phyloP scores from a whole-genome alignment of 2,888 invertebrate species.

The Osedax frankpressi region DNA sequence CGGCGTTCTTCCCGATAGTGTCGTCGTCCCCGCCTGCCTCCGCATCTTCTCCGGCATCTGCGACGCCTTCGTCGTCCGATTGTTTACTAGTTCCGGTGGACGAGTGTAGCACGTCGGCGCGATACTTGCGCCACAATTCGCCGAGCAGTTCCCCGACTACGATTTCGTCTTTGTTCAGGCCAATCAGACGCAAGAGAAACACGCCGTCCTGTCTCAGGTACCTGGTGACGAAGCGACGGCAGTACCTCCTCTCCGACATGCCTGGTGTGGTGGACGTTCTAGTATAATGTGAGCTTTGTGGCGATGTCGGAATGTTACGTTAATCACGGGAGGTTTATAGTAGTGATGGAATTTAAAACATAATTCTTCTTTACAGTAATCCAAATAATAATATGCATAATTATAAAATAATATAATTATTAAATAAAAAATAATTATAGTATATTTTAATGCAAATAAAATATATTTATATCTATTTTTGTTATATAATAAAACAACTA shows the following conservation, averaged over 20 bases:
- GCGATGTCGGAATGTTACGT: too few relatives aligned
- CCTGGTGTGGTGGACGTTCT: too few relatives aligned
- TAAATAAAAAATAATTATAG: too few relatives aligned
- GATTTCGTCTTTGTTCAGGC: constrained; percentile 8
- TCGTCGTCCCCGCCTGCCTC: neutral
- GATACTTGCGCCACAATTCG: constrained; percentile 5
- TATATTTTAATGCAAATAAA: too few relatives aligned
- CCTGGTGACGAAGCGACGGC: neutral
- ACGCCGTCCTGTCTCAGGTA: constrained; percentile 12
- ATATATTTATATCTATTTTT: too few relatives aligned
- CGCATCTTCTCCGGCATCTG: neutral
- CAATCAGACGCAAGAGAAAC: constrained; percentile 5
- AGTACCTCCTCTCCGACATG: neutral
- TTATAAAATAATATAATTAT: too few relatives aligned
- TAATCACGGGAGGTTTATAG: too few relatives aligned
- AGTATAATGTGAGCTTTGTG: too few relatives aligned
- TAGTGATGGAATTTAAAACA: too few relatives aligned
- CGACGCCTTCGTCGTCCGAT: neutral
- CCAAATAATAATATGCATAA: too few relatives aligned
- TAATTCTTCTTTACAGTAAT: too few relatives aligned
- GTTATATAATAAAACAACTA: too few relatives aligned
- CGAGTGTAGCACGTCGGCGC: neutral
- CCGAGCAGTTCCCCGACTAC: neutral
- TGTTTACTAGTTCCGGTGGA: neutral
- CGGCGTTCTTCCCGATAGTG: neutral